Conservation (phyloP, 2,888 invertebrate genomes). For the Iphiclides podalirius region DNA sequence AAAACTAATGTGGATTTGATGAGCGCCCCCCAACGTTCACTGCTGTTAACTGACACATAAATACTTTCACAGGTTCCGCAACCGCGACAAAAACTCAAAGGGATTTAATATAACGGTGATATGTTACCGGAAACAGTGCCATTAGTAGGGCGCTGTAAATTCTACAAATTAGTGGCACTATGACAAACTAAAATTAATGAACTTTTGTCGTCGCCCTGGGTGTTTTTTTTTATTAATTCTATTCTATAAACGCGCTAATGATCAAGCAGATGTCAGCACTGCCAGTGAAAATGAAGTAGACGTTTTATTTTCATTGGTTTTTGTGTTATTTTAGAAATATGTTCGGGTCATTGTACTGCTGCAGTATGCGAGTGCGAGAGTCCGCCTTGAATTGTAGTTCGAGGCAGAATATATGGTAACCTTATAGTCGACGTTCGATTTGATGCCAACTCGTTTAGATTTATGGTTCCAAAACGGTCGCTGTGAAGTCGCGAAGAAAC, state of each 20-base stretch:
- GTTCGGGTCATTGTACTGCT: conserved; percentile 39
- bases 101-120: conserved; percentile 58
- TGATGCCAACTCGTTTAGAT: conserved; percentile 7
- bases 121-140: conserved; percentile 67
- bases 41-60: conserved; percentile 70
- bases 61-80: conserved; percentile 54
- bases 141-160: conserved; percentile 70
- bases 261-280: conserved; percentile 65
- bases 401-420: conserved; percentile 15
- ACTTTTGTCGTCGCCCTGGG: conserved; percentile 42
- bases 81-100: conserved; percentile 42
- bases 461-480: conserved; percentile 15
- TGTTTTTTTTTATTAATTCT: conserved; percentile 57
- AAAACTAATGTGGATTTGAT: conserved; percentile 59
- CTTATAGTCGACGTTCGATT: conserved; percentile 15
- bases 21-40: conserved; percentile 50
- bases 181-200: conserved; percentile 77
- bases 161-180: conserved; percentile 72
- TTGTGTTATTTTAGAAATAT: conserved; percentile 21
- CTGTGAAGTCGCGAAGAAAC: conserved; percentile 5
- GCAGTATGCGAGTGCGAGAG: conserved; percentile 1
- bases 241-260: conserved; percentile 55
- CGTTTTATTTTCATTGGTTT: conserved; percentile 5
- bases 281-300: conserved; percentile 43
- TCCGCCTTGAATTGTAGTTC: conserved; percentile 16